A percentile compares a stretch with the other conserved stretches of the same genome.
Evolutionary conservation across 2,888 invertebrate genomes (phyloP).

Genomic region (Dusona sp.): DNA sequence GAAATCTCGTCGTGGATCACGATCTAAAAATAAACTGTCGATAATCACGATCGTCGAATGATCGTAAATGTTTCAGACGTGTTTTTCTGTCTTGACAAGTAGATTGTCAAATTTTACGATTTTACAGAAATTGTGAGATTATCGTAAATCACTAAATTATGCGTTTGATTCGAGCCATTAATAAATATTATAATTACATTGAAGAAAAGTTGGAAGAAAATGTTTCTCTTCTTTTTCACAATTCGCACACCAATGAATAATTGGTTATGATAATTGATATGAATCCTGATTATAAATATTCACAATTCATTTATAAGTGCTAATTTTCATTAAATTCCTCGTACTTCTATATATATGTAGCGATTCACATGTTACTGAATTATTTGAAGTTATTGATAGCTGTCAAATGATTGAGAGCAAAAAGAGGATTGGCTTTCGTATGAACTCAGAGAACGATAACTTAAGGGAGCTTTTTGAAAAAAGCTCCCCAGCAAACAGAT

Average conservation of each 20-base stretch:
- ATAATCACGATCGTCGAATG: conserved; percentile 9
- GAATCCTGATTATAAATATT: neutral
- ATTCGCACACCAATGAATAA: too few relatives aligned
- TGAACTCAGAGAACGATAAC: too few relatives aligned
- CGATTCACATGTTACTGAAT: neutral
- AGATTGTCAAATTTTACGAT: neutral
- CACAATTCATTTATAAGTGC: neutral
- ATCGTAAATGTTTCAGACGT: conserved; percentile 12
- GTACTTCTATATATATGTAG: too few relatives aligned
- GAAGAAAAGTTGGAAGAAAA: too few relatives aligned
- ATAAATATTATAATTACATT: too few relatives aligned
- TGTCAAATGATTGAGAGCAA: too few relatives aligned
- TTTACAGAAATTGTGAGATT: neutral
- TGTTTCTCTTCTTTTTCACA: neutral
- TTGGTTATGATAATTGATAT: neutral
- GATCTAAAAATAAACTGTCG: conserved; percentile 63
- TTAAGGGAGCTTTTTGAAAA: too few relatives aligned
- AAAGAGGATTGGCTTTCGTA: too few relatives aligned
- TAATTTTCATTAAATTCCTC: neutral
- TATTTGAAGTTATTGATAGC: neutral
- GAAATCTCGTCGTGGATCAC: conserved; percentile 56
- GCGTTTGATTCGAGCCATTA: too few relatives aligned
- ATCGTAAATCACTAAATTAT: neutral
- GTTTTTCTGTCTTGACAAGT: neutral
- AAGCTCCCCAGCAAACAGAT: too few relatives aligned